These are phyloP conservation scores for Aplidium turbinatum DNA, from an alignment of 23 tunicate genomes.

Conservation along the genomic window DNA sequence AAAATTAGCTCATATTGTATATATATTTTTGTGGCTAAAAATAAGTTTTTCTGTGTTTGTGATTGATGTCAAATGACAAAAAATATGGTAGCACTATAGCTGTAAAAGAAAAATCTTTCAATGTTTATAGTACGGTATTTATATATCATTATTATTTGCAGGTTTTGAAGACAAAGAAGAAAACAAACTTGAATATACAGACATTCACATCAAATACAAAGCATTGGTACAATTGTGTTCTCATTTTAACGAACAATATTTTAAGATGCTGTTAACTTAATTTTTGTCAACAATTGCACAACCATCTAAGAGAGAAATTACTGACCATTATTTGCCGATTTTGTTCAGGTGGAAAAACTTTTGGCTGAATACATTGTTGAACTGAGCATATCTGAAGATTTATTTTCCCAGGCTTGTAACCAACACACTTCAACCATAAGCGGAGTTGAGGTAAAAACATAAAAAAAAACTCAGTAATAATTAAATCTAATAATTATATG, in stretches of 20 bases:
- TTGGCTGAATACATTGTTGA: slow-evolving; percentile 55
- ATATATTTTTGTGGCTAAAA: background rate
- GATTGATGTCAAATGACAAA: background rate
- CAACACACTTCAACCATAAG: slow-evolving; percentile 20
- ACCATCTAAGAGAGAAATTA: too few relatives aligned
- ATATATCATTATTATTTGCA: slow-evolving; percentile 16
- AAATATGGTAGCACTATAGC: background rate
- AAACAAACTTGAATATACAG: slow-evolving; percentile 81
- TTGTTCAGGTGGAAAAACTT: slow-evolving; percentile 60
- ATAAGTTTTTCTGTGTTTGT: background rate
- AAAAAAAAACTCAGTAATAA: too few relatives aligned
- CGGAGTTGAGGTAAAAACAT: slow-evolving; percentile 31
- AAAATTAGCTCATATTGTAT: too few relatives aligned
- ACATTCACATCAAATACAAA: slow-evolving; percentile 71
- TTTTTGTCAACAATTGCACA: too few relatives aligned
- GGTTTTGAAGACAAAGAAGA: slow-evolving; percentile 81
- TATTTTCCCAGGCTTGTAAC: slow-evolving; percentile 67
- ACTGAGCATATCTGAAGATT: slow-evolving; percentile 54
- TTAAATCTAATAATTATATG: too few relatives aligned
- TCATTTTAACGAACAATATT: too few relatives aligned
- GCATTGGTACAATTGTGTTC: slow-evolving; percentile 34
- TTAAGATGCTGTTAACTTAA: too few relatives aligned
- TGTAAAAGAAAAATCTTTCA: background rate
- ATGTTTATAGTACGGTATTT: background rate
- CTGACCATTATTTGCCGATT: too few relatives aligned